phyloP scores from a whole-genome alignment of 2,113 vertebrate species.

The Notechis scutatus region DNA sequence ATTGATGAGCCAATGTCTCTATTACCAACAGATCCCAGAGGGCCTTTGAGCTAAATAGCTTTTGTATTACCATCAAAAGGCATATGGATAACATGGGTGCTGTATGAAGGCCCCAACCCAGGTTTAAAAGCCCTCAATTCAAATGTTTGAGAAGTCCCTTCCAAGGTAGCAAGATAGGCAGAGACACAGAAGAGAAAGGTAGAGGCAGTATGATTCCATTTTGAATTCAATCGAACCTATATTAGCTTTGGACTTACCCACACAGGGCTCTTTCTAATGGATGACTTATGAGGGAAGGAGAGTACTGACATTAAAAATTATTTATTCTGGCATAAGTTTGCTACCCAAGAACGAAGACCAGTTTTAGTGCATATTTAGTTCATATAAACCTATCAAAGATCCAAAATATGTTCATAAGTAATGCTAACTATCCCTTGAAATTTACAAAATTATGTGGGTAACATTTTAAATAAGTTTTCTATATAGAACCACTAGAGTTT shows the following conservation, averaged over 20 bases:
- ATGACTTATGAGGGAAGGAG: neutral
- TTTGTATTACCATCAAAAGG: neutral
- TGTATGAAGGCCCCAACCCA: neutral
- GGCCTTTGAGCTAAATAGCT: neutral
- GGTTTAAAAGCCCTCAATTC: neutral
- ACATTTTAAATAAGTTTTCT: neutral
- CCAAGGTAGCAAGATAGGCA: neutral
- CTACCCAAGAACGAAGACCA: neutral
- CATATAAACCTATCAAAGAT: neutral
- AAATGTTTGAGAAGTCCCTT: neutral
- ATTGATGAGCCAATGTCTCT: neutral
- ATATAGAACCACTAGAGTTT: neutral
- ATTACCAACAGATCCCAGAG: neutral
- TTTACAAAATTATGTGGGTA: neutral
- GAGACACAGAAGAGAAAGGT: neutral
- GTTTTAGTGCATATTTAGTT: neutral
- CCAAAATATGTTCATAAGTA: neutral
- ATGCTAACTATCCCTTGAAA: neutral
- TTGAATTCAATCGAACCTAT: neutral
- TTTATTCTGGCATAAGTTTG: neutral
- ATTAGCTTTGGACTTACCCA: neutral
- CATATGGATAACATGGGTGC: neutral
- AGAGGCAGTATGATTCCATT: neutral
- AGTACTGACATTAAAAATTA: neutral
- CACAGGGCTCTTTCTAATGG: neutral